Evolutionary conservation across 2,113 vertebrate species (phyloP).

Genomic region (Poecile atricapillus): DNA sequence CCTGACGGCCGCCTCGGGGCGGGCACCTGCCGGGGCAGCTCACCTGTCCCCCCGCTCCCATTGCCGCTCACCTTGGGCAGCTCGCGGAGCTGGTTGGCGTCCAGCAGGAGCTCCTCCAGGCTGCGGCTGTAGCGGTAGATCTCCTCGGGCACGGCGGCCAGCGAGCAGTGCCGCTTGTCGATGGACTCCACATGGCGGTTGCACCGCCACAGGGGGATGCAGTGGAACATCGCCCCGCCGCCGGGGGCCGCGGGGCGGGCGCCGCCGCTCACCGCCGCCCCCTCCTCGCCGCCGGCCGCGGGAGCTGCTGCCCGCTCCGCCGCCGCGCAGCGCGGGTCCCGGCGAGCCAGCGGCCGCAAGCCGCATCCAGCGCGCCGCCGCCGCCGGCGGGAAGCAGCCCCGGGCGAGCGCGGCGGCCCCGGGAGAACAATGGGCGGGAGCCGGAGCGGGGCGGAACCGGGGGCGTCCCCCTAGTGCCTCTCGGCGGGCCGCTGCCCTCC

Average conservation of each 20-base stretch:
- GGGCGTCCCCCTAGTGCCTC: no score
- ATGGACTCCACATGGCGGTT: constrained; percentile 94
- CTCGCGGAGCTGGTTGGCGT: constrained; percentile 95
- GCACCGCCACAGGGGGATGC: constrained; percentile 98
- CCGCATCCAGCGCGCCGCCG: no score
- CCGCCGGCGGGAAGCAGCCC: no score
- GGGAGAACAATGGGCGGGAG: no score
- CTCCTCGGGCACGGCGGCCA: constrained; percentile 91
- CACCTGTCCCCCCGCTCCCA: background rate
- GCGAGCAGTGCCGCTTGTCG: constrained; percentile 95
- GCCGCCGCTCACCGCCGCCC: background rate
- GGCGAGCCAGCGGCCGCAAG: no score
- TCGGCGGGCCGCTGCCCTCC: no score
- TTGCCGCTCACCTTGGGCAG: constrained; percentile 88
- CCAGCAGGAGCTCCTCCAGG: constrained; percentile 93
- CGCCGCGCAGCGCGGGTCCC: no score
- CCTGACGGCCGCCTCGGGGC: background rate
- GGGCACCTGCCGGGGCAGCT: background rate
- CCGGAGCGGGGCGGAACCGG: no score
- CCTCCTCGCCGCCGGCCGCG: background rate
- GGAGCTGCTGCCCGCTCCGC: background rate
- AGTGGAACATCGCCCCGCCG: constrained; percentile 87
- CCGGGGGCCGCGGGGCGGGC: background rate
- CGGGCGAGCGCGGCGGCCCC: no score
- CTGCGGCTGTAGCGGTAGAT: constrained; percentile 93